Percentiles rank a stretch among this genome's conserved stretches.
Evolutionary conservation across 1,140 invertebrate genomes (phyloP).

Genomic region (Ptiloglossa arizonensis): DNA sequence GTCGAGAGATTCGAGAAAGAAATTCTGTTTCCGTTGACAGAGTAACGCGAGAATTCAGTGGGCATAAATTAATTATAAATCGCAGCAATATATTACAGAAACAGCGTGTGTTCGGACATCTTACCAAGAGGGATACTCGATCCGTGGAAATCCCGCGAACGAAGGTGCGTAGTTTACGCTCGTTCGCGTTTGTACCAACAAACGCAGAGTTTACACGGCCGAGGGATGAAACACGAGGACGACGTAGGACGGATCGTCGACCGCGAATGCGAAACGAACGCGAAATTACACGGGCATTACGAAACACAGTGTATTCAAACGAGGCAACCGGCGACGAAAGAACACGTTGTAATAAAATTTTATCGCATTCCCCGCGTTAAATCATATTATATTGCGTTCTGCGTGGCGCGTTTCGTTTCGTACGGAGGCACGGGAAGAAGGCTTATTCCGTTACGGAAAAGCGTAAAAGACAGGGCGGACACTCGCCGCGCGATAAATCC

Average conservation of each 20-base stretch:
- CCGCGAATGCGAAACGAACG: background rate
- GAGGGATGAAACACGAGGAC: background rate
- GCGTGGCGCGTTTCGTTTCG: background rate
- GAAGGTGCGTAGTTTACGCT: too few species aligned
- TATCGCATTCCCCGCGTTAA: slow-evolving; percentile 4
- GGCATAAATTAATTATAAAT: too few species aligned
- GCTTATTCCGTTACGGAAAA: slow-evolving; percentile 20
- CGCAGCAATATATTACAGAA: too few species aligned
- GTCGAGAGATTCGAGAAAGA: too few species aligned
- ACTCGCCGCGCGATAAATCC: slow-evolving; percentile 54
- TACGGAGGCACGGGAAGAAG: slow-evolving; percentile 11
- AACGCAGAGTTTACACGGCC: too few species aligned
- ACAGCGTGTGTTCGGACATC: too few species aligned
- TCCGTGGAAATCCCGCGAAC: too few species aligned
- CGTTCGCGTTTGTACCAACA: too few species aligned
- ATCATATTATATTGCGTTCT: slow-evolving; percentile 15
- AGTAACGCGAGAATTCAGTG: too few species aligned
- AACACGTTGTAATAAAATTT: slow-evolving; percentile 22
- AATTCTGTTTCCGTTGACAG: too few species aligned
- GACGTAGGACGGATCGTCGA: background rate
- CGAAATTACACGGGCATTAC: background rate
- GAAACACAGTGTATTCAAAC: background rate
- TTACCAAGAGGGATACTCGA: too few species aligned
- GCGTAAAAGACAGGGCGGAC: slow-evolving; percentile 32
- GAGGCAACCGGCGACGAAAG: background rate